Evolutionary conservation across 2,113 vertebrate genomes (phyloP).

Genomic region (Thunnus thynnus): DNA sequence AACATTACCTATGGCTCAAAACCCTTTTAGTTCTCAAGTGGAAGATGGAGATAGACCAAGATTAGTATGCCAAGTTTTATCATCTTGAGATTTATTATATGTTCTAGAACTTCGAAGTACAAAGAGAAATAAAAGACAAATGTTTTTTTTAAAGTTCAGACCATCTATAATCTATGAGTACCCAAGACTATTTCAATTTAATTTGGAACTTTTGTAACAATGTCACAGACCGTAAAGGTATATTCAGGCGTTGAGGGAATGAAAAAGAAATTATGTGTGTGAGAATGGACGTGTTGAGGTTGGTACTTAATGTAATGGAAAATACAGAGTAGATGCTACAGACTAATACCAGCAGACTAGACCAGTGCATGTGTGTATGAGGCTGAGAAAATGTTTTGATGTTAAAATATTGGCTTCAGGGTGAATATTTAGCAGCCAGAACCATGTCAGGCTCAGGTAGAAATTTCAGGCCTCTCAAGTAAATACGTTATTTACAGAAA

Average conservation of each 20-base stretch:
- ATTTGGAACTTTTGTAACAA: slow-evolving; percentile 62
- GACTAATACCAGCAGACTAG: background rate
- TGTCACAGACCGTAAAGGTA: slow-evolving; percentile 55
- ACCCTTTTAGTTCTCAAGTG: slow-evolving; percentile 74
- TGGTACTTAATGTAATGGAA: background rate
- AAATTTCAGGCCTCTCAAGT: background rate
- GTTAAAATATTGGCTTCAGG: slow-evolving; percentile 5
- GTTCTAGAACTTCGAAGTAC: slow-evolving; percentile 51
- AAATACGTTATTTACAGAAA: slow-evolving; percentile 45
- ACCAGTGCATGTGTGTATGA: background rate
- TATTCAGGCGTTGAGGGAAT: slow-evolving; percentile 30
- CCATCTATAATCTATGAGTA: slow-evolving; percentile 60
- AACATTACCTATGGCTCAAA: slow-evolving; percentile 68
- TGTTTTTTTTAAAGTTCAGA: slow-evolving; percentile 49
- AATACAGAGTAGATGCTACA: background rate
- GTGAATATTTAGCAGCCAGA: slow-evolving; percentile 1
- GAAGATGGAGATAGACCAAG: slow-evolving; percentile 70
- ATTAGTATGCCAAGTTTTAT: slow-evolving; percentile 68
- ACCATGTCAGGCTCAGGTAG: background rate
- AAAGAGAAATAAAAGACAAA: slow-evolving; percentile 72
- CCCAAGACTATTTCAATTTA: slow-evolving; percentile 62
- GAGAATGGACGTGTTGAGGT: background rate
- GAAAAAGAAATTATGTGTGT: background rate
- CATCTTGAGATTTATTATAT: slow-evolving; percentile 73
- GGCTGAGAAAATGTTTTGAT: slow-evolving; percentile 15